Conservation (phyloP, 2,113 vertebrate genomes). For the Lagopus leucura region DNA sequence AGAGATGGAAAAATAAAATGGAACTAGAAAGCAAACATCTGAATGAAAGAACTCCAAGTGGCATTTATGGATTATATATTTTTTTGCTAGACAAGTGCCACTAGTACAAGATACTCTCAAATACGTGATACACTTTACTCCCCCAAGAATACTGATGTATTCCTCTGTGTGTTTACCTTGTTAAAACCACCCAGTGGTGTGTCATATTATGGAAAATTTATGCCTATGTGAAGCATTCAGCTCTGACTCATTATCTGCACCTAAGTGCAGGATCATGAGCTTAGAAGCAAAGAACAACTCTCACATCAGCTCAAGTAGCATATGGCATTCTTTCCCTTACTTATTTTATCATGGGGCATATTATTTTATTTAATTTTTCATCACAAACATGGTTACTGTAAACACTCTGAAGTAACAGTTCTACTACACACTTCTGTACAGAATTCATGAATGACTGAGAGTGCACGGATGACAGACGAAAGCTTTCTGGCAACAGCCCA, state of each 20-base stretch:
- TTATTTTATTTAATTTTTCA: background rate
- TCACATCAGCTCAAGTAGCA: background rate
- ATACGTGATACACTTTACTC: background rate
- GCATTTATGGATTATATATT: background rate
- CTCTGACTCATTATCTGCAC: constrained; percentile 1
- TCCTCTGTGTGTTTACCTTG: background rate
- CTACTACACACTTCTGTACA: background rate
- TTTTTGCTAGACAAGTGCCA: background rate
- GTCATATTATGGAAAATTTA: background rate
- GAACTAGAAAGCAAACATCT: background rate
- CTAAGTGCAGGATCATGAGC: background rate
- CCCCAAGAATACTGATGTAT: background rate
- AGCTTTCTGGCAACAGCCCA: background rate
- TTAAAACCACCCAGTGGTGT: background rate
- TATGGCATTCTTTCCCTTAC: background rate
- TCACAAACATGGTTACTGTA: background rate
- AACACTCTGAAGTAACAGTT: background rate
- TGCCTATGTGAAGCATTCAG: background rate
- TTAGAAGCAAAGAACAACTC: background rate
- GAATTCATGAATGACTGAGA: background rate
- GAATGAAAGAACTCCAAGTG: background rate
- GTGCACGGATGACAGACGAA: background rate
- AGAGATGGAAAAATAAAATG: background rate
- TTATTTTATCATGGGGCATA: background rate
- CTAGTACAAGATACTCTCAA: background rate